A percentile compares a stretch with the other conserved stretches of the same genome.
Evolutionary conservation across 2,797 vertebrate species (phyloP).

Genomic region (Acanthis flammea): DNA sequence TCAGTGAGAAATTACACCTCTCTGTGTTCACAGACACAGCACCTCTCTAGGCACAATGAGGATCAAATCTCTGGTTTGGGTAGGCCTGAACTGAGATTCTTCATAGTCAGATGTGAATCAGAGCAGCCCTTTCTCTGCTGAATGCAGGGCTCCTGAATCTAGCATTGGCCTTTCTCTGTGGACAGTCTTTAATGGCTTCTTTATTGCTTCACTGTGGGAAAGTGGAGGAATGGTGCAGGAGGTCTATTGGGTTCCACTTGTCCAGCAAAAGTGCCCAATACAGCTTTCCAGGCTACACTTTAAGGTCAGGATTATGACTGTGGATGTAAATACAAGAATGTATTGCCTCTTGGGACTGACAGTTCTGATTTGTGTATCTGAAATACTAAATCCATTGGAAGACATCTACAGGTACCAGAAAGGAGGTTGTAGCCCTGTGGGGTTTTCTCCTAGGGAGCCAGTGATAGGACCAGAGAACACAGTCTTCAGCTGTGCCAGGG

Average conservation of each 20-base stretch:
- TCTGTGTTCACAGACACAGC: not conserved
- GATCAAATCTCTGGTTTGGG: not conserved
- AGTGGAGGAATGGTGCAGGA: not conserved
- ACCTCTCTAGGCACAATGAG: not conserved
- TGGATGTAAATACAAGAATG: not conserved
- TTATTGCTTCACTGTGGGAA: not conserved
- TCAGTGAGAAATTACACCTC: not conserved
- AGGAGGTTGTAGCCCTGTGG: not conserved
- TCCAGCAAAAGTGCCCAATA: not conserved
- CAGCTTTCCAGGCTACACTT: not conserved
- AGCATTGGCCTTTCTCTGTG: not conserved
- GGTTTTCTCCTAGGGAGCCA: not conserved
- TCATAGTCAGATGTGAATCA: accelerated
- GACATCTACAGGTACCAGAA: not conserved
- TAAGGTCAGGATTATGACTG: not conserved
- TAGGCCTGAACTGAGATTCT: not conserved
- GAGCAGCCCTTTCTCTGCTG: not conserved
- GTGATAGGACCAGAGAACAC: not conserved
- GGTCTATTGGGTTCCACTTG: not conserved
- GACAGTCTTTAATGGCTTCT: not conserved
- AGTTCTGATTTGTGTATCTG: not conserved
- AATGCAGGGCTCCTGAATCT: not conserved
- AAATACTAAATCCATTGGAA: not conserved
- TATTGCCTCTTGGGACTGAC: not conserved
- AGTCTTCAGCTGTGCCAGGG: not conserved